These are phyloP conservation scores for Epinotia ramella DNA, from an alignment of 2,888 invertebrate species.

Conservation along the genomic window DNA sequence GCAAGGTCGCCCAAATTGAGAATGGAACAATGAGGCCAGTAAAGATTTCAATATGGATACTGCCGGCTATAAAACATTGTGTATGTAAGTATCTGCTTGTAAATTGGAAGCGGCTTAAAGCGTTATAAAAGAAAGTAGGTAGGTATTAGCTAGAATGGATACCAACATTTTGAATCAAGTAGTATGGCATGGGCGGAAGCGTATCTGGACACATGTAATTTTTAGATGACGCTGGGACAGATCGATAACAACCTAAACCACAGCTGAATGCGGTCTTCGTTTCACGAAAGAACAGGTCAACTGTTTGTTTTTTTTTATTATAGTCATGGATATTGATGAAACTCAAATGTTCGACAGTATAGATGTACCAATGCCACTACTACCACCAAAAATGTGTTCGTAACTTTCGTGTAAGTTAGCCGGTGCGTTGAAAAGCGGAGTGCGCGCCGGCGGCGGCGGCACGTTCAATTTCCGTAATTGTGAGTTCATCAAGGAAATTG, in stretches of 20 bases:
- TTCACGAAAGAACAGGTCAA: not conserved
- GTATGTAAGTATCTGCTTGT: slow-evolving; percentile 28
- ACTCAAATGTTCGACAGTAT: not conserved
- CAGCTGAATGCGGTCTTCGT: not conserved
- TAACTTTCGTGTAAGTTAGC: no score
- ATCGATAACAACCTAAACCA: not conserved
- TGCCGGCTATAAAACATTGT: slow-evolving; percentile 38
- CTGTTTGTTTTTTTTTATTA: no score
- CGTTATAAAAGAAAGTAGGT: slow-evolving; percentile 12
- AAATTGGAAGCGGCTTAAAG: slow-evolving; percentile 39
- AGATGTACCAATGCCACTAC: slow-evolving; percentile 9
- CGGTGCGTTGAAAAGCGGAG: slow-evolving; percentile 47
- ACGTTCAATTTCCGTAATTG: slow-evolving; percentile 81
- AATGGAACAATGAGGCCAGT: slow-evolving; percentile 76
- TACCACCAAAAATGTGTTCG: no score
- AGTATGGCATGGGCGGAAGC: not conserved
- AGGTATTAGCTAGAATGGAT: not conserved
- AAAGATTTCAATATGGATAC: slow-evolving; percentile 77
- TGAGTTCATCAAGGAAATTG: slow-evolving; percentile 83
- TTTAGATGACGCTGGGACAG: not conserved
- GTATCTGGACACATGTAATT: no score
- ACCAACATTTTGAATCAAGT: not conserved
- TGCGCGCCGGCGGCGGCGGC: slow-evolving; percentile 51
- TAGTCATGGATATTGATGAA: not conserved
- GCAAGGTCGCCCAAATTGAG: slow-evolving; percentile 81